These are phyloP conservation scores for Heliconius eleuchia DNA, from an alignment of 1,140 invertebrate genomes.

Conservation along the genomic window DNA sequence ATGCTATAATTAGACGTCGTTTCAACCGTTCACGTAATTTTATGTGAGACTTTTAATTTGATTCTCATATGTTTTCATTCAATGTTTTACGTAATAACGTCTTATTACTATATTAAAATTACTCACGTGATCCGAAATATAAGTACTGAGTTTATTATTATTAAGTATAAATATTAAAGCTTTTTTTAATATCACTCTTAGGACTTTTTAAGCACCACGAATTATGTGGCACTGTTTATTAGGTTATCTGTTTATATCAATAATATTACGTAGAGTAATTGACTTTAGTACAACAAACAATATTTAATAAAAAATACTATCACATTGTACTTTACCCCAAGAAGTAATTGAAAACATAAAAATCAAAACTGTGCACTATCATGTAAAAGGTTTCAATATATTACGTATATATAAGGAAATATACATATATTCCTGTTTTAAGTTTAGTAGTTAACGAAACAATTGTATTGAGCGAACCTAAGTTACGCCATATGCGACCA, in stretches of 20 bases:
- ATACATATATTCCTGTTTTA: not conserved
- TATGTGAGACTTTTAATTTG: slow-evolving; percentile 35
- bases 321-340: too few relatives aligned
- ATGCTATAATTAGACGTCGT: slow-evolving; percentile 37
- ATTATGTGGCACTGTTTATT: too few relatives aligned
- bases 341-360: not conserved
- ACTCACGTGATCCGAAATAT: not conserved
- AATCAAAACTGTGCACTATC: not conserved
- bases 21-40: slow-evolving; percentile 34
- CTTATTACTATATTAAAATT: slow-evolving; percentile 16
- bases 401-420: not conserved
- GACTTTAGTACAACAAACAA: too few relatives aligned
- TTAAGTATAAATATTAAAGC: too few relatives aligned
- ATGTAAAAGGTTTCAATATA: not conserved
- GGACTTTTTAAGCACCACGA: too few relatives aligned
- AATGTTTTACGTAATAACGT: slow-evolving; percentile 29
- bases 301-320: too few relatives aligned
- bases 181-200: too few relatives aligned
- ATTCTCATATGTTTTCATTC: slow-evolving; percentile 28
- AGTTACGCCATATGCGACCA: slow-evolving; percentile 68
- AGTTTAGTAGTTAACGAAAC: not conserved
- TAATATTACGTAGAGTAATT: too few relatives aligned
- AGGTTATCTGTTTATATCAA: too few relatives aligned
- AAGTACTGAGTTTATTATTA: not conserved
- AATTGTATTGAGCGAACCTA: not conserved